These are phyloP conservation scores for Lepidonotus clava DNA, from an alignment of 2,888 invertebrate genomes.

Conservation along the genomic window DNA sequence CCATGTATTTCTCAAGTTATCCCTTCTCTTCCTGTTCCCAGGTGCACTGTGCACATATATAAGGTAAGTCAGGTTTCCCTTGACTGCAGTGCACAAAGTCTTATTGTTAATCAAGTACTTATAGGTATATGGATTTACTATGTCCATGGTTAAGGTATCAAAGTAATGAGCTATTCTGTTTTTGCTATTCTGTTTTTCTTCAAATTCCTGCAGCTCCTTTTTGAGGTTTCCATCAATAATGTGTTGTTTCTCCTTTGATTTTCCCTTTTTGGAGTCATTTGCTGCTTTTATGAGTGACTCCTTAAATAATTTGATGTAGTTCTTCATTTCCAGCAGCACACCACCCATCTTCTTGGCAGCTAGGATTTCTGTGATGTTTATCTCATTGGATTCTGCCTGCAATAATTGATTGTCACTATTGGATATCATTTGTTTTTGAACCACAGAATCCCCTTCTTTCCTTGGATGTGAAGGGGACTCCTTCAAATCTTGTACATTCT, in stretches of 20 bases:
- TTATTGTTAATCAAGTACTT: not conserved
- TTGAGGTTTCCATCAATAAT: not conserved
- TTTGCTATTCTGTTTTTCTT: not conserved
- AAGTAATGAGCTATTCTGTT: not conserved
- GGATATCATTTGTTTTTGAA: too few relatives aligned
- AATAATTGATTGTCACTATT: too few relatives aligned
- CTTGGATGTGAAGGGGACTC: too few relatives aligned
- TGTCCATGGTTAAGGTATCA: not conserved
- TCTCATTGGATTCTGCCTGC: too few relatives aligned
- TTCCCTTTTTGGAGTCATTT: not conserved
- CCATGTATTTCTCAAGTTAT: slow-evolving; percentile 4
- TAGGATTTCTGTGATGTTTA: slow-evolving; percentile 19
- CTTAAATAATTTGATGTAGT: not conserved
- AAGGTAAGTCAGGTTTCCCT: not conserved
- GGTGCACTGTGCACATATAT: slow-evolving; percentile 26
- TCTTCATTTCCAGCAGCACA: not conserved
- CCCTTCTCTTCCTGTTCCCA: not conserved
- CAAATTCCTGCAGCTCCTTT: not conserved
- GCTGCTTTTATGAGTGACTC: not conserved
- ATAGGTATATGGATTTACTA: not conserved
- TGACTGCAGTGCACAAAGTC: not conserved
- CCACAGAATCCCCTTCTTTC: too few relatives aligned
- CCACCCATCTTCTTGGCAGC: not conserved
- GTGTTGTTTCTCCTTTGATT: not conserved
- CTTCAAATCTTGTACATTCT: too few relatives aligned